These are phyloP conservation scores for Aphidius gifuensis DNA, from an alignment of 1,140 invertebrate species.

Conservation along the genomic window DNA sequence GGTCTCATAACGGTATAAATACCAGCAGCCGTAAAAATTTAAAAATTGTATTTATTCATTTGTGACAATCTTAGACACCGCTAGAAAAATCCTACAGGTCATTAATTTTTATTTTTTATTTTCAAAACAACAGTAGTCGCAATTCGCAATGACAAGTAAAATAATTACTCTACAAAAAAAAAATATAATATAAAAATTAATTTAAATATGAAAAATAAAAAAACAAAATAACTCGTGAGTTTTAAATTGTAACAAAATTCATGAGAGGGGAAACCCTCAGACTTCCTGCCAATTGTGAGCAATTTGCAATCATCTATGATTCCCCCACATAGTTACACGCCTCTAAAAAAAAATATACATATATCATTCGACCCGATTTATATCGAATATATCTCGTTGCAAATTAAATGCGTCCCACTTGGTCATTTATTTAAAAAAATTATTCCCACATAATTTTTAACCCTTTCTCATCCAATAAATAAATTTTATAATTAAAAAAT, in stretches of 20 bases:
- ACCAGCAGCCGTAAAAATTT: constrained; percentile 3
- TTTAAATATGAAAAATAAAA: neutral
- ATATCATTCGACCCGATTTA: constrained; percentile 18
- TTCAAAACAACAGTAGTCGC: constrained; percentile 8
- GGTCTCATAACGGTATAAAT: constrained; percentile 52
- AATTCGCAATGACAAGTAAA: neutral
- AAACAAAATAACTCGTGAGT: constrained; percentile 4
- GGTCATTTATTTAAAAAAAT: too few relatives aligned
- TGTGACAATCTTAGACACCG: neutral
- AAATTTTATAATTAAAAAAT: too few relatives aligned
- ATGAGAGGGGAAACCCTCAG: constrained; percentile 32
- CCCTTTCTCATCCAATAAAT: too few relatives aligned
- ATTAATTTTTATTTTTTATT: constrained; percentile 1
- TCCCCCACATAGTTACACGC: constrained; percentile 32
- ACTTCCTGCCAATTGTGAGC: constrained; percentile 55
- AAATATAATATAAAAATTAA: neutral
- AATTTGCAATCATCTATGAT: constrained; percentile 56
- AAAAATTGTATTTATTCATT: too few relatives aligned
- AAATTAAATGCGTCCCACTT: constrained; percentile 34
- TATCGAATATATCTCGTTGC: constrained; percentile 24
- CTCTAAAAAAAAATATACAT: constrained; percentile 15
- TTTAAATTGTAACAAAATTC: too few relatives aligned
- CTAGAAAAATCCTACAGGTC: constrained; percentile 7
- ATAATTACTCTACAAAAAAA: neutral
- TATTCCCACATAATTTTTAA: too few relatives aligned